A percentile compares a stretch with the other conserved stretches of the same genome.
These are phyloP conservation scores for Eupeodes latifasciatus DNA, from an alignment of 2,888 invertebrate genomes.

Conservation along the genomic window DNA sequence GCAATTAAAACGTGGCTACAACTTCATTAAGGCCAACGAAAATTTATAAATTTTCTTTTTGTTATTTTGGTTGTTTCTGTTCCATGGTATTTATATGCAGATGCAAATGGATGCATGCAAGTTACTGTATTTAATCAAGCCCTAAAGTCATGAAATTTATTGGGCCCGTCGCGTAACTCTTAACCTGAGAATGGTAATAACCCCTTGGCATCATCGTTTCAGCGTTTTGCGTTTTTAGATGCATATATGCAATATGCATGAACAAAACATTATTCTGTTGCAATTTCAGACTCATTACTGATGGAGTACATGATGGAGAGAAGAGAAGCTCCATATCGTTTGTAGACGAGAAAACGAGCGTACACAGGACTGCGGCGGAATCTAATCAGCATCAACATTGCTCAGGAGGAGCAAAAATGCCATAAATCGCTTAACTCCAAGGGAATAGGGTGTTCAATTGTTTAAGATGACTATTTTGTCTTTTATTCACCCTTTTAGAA, in stretches of 20 bases:
- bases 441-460: neutral
- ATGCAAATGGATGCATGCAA: neutral
- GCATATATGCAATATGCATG: slow-evolving; percentile 38
- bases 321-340: slow-evolving; percentile 48
- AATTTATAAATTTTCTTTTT: slow-evolving; percentile 37
- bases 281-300: slow-evolving; percentile 66
- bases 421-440: neutral
- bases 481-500: too few species aligned
- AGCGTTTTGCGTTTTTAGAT: neutral
- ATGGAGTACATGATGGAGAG: neutral
- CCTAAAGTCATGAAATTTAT: slow-evolving; percentile 27
- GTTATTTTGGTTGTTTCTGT: slow-evolving; percentile 15
- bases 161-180: slow-evolving; percentile 52
- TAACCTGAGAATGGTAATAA: slow-evolving; percentile 64
- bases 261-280: slow-evolving; percentile 48
- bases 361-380: slow-evolving; percentile 32
- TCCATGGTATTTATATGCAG: neutral
- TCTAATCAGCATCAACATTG: slow-evolving; percentile 64
- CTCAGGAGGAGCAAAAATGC: slow-evolving; percentile 26
- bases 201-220: slow-evolving; percentile 12
- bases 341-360: neutral
- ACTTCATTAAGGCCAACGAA: slow-evolving; percentile 72
- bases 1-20: slow-evolving; percentile 74
- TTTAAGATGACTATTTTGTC: too few species aligned
- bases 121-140: slow-evolving; percentile 20